Percentiles rank a stretch among this genome's conserved stretches.
These are phyloP conservation scores for Alexandromys fortis DNA, from an alignment of 2,113 vertebrate genomes.

Conservation along the genomic window DNA sequence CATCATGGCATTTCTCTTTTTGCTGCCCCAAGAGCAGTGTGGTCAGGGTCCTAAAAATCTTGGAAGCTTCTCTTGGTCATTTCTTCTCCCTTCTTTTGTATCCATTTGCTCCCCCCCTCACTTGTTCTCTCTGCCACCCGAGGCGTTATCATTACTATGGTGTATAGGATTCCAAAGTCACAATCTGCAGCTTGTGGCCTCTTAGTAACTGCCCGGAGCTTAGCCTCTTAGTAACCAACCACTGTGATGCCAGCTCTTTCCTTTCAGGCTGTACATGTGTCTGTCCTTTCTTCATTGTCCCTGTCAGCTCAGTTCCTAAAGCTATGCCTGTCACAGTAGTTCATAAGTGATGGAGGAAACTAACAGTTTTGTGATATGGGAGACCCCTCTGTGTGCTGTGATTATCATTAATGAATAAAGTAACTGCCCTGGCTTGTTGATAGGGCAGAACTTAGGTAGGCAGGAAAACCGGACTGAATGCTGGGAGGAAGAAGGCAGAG, in stretches of 20 bases:
- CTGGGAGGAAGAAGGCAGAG: too few relatives aligned
- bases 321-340: background rate
- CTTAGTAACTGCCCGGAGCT: background rate
- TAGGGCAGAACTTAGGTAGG: too few relatives aligned
- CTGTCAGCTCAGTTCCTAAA: background rate
- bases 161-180: background rate
- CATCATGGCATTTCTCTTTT: background rate
- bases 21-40: background rate
- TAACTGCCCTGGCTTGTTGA: too few relatives aligned
- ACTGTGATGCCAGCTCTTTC: background rate
- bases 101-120: background rate
- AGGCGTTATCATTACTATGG: background rate
- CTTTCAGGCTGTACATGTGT: background rate
- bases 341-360: background rate
- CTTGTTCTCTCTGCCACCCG: background rate
- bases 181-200: background rate
- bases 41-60: background rate
- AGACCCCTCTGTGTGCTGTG: too few relatives aligned
- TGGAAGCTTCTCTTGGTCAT: background rate
- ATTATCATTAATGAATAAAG: too few relatives aligned
- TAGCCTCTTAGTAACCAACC: background rate
- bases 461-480: too few relatives aligned
- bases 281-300: background rate
- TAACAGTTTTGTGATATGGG: background rate
- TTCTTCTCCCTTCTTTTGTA: background rate